Base-by-base conservation (phyloP, 2,888 invertebrate species). In the Philhelius pedissequus region DNA sequence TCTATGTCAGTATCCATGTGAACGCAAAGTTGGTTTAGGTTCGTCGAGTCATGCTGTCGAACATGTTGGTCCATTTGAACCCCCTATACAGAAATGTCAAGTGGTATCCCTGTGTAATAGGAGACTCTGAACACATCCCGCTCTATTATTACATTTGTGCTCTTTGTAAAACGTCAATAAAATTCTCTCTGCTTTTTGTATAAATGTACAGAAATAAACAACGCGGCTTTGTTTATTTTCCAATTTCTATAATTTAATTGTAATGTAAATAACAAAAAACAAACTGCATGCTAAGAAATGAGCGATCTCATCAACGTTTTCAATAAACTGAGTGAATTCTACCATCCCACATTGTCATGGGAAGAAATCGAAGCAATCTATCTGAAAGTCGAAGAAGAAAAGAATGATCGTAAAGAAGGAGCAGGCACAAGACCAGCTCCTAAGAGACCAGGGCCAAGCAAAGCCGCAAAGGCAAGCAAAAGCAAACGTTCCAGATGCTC, bases 291-390 rank as follows among this genome's bases (percentile, higher is more conserved):
- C 13, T 13, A 4, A 70, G 83, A 62, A 71, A 90, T 91, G 91
- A 87, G 88, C 18, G 90, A 90, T 50, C 86, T 90, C 43, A 88
- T 89, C 64, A 83, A 87, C 32, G 86, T 89, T 48, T 91, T 91
- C 76, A 18, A 86, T 40, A 89, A 89, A 80, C 86, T 91, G 40
- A 89, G 88, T 73, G 86, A 87, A 56, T 88, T 87, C 68, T 91
- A 88, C 64, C 87, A 88, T 13, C 66, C 74, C 5, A 70, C 86
- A 11, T 60, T 91, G 38, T 69, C 86, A n/a, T 90, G 90, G 89
- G 88, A 89, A 22, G 76, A 90, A 78, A 86, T 91, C 3, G 89
- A 90, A 86, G 88, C 68, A 32, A 73, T 86, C 18, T 88, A 77
- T 60, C 87, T 76, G 52, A 79, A 71, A 20, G 74, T 74, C 8